Conservation (phyloP, 1,140 invertebrate species). For the Metaphire vulgaris region DNA sequence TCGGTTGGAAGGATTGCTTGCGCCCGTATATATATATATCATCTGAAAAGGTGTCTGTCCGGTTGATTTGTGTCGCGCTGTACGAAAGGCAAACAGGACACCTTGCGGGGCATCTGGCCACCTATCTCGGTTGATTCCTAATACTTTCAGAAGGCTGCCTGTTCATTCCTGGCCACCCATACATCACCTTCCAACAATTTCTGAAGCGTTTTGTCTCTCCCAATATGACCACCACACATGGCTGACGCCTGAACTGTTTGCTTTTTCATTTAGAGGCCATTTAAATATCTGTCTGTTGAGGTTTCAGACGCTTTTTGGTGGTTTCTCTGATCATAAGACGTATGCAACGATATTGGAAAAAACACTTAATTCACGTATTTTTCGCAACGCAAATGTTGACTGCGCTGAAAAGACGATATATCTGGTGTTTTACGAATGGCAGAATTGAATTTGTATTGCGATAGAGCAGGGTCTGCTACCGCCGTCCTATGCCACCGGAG, state of each 20-base stretch:
- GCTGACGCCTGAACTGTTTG: not conserved
- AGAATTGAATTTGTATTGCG: no score
- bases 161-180: not conserved
- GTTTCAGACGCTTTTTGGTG: no score
- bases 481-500: no score
- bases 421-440: no score
- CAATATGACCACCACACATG: not conserved
- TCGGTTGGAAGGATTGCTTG: not conserved
- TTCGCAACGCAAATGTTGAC: no score
- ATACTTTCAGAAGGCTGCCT: not conserved
- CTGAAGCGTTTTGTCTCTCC: not conserved
- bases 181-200: not conserved
- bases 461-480: no score
- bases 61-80: not conserved
- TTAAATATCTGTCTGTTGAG: no score
- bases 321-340: no score
- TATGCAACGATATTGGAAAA: no score
- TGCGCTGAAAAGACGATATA: no score
- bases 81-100: conserved; percentile 1
- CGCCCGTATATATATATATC: not conserved
- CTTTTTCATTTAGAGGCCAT: no score
- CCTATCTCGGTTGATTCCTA: not conserved
- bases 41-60: not conserved
- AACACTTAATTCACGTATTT: no score
- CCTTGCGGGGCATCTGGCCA: not conserved